Conservation (phyloP, 2,888 invertebrate genomes). For the Ophion ellenae region DNA sequence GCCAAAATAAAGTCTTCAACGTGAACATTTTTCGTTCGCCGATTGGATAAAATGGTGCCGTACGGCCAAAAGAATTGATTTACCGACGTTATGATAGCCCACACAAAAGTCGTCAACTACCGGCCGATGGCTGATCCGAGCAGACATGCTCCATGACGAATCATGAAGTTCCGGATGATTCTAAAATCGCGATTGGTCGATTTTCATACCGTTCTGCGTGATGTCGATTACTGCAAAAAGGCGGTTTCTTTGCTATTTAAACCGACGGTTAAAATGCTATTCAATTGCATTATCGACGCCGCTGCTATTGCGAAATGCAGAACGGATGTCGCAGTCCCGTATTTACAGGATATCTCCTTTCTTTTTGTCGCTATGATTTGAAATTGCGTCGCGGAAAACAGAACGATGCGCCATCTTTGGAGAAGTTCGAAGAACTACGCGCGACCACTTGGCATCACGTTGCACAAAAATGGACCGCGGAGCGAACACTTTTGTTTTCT, state of each 20-base stretch:
- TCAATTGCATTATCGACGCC: background rate
- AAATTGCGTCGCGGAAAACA: conserved; percentile 9
- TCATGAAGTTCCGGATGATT: conserved; percentile 1
- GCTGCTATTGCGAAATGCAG: background rate
- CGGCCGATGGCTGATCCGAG: conserved; percentile 5
- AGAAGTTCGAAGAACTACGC: conserved; percentile 14
- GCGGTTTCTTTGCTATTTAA: background rate
- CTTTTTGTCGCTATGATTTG: background rate
- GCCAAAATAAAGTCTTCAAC: background rate
- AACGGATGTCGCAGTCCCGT: background rate
- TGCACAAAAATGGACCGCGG: background rate
- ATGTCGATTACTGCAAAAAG: conserved; percentile 3
- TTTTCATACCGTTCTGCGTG: conserved; percentile 32
- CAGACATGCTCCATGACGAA: conserved; percentile 11
- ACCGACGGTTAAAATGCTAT: background rate
- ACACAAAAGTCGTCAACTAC: conserved; percentile 1
- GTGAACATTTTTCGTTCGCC: background rate
- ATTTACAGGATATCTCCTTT: conserved; percentile 16
- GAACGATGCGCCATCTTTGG: conserved; percentile 35
- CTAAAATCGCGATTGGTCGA: conserved; percentile 31
- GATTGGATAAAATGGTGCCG: background rate
- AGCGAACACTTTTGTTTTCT: background rate
- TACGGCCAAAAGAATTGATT: too few relatives aligned
- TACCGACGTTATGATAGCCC: background rate
- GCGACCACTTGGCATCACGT: background rate